phyloP scores from a whole-genome alignment of 2,797 vertebrate species.

The Malurus leucopterus region DNA sequence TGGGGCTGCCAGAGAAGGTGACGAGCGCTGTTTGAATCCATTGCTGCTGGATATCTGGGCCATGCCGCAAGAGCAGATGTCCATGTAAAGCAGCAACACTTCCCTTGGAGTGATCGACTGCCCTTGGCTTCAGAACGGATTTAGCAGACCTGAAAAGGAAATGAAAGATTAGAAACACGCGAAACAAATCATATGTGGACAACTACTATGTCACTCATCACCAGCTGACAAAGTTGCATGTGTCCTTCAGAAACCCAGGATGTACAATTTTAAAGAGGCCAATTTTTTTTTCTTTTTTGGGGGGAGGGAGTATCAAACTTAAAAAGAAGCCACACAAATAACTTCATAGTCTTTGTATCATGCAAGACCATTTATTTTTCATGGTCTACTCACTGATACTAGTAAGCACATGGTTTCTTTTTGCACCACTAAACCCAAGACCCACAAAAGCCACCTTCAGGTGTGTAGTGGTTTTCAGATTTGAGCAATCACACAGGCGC shows the following conservation, averaged over 20 bases:
- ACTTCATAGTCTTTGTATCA: not conserved
- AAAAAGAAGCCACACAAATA: not conserved
- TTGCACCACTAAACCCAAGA: not conserved
- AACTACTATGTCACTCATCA: not conserved
- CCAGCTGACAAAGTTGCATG: not conserved
- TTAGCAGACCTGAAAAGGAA: constrained; percentile 71
- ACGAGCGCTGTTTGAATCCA: constrained; percentile 83
- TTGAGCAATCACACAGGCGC: not conserved
- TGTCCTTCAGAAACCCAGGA: not conserved
- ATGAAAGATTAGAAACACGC: not conserved
- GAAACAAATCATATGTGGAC: not conserved
- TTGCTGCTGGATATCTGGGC: constrained; percentile 91
- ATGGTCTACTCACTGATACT: not conserved
- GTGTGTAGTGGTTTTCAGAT: not conserved
- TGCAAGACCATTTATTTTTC: not conserved
- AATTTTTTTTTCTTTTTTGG: not conserved
- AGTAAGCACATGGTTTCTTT: not conserved
- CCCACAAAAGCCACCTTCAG: not conserved
- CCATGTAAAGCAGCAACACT: constrained; percentile 72
- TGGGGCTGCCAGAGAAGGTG: constrained; percentile 63
- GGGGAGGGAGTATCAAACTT: not conserved
- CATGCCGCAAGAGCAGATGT: constrained; percentile 80
- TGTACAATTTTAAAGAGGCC: not conserved
- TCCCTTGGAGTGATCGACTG: not conserved
- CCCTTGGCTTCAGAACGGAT: constrained; percentile 7